Percentiles rank a stretch among this genome's conserved stretches.
These are phyloP conservation scores for Eleutherodactylus coqui DNA, from an alignment of 2,797 vertebrate species.

Conservation along the genomic window DNA sequence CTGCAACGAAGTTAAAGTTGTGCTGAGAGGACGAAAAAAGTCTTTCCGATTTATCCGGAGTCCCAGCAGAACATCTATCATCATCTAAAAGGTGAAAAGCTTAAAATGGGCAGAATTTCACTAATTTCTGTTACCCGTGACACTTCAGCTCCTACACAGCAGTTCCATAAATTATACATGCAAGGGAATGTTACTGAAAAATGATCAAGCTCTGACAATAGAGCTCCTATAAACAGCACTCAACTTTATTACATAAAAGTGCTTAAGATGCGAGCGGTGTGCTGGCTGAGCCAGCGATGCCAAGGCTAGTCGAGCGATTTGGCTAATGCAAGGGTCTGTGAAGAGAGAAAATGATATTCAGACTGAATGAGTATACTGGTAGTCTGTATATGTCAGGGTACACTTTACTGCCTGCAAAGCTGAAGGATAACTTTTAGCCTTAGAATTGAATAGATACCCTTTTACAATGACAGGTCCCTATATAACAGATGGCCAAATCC, in stretches of 20 bases:
- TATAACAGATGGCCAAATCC: no score
- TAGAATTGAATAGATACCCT: no score
- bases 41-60: slow-evolving; percentile 36
- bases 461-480: no score
- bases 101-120: slow-evolving; percentile 36
- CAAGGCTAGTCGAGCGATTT: slow-evolving; percentile 32
- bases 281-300: background rate
- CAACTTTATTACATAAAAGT: slow-evolving; percentile 34
- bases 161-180: slow-evolving; percentile 44
- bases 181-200: slow-evolving; percentile 42
- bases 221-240: slow-evolving; percentile 26
- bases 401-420: background rate
- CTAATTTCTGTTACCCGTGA: slow-evolving; percentile 3
- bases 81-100: slow-evolving; percentile 36
- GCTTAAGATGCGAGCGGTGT: slow-evolving; percentile 19
- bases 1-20: slow-evolving; percentile 46
- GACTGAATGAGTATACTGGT: background rate
- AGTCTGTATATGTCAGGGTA: background rate
- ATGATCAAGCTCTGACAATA: slow-evolving; percentile 27
- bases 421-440: background rate
- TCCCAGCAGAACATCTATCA: slow-evolving; percentile 39
- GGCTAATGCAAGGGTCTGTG: slow-evolving; percentile 4
- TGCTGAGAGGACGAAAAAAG: slow-evolving; percentile 50
- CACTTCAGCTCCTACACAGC: slow-evolving; percentile 5
- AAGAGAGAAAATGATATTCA: slow-evolving; percentile 9